Base-by-base conservation (phyloP, 2,888 invertebrate species). In the Dicycla oo region DNA sequence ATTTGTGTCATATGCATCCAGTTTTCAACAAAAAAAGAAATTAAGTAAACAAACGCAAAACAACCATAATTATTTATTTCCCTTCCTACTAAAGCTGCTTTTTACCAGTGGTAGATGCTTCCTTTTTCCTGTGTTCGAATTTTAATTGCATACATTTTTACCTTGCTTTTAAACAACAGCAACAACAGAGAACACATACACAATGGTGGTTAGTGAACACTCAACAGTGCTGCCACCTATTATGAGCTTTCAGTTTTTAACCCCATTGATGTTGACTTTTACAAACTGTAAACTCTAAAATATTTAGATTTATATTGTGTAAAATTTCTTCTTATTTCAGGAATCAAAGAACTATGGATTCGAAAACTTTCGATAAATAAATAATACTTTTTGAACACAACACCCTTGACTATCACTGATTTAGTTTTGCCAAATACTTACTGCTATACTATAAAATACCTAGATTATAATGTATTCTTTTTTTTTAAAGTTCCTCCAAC, bases 1-100 rank as follows among this genome's bases (percentile, higher is more conserved):
- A 15, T 20, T 30, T 5, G 7, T 18, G 7, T 26, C 30, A 0
- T 23, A 23, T 1, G 18, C 38, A 6, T 64, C 64, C 18, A 20
- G 30, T 15, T 5, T 13, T 63, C 53, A 18, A 65, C 45, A 30
- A 53, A 74, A 51, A 10, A 68, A 53, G 7, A 69, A 43, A 11
- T 5, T 30, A 74, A 45, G 60, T 62, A 71, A 74, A 45, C 23
- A 63, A 53, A 45, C 3, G 20, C 23, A 20, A 30, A 72, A 34
- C n/a, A 40, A 15, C 11, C 15, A 30, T 30, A 4, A 47, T 20
- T 26, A 30, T 20, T 20, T 20, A 20, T 30, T 61, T 43, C 11
- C 5, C 26, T 45, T 61, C 20, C 8, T 5, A 13, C 8, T 26
- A 61, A 20, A 20, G 8, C 43, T 45, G 26, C 1, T 61, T 60